Base-by-base conservation (phyloP, 2,797 vertebrate genomes). In the Fundulus diaphanus region DNA sequence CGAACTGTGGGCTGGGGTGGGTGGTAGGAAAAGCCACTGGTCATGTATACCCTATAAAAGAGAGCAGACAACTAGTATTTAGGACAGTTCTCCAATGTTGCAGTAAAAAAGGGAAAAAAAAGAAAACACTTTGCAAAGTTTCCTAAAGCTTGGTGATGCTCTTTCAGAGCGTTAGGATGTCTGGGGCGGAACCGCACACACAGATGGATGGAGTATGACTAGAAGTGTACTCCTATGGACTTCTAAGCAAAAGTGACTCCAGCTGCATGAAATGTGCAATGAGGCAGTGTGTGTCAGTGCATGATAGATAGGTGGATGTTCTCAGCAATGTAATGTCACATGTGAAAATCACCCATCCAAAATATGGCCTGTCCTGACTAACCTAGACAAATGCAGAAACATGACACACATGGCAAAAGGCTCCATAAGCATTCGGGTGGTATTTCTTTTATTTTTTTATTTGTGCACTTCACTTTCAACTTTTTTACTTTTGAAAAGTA, bases 201-300 rank as follows among this genome's bases (percentile, higher is more conserved):
- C 86, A 93, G 93, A 93, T 93, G 88, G 93, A 94, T 93, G 88
- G 82, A 90, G 83, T 89, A 87, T 86, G 90, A 92, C 90, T 87
- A 74, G 83, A 57, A 83, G 88, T 76, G 88, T 73, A 83, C 86
- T 81, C 85, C 86, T 77, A 83, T 84, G 89, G 91, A 93, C 91
- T 92, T 84, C 82, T 80, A 90, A 92, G 91, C 87, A 88, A 90
- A 89, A 87, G 85, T 44, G 85, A 90, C 88, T 86, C 84, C 90
- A 90, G 89, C 90, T 90, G 92, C 89, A 83, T 85, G 81, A 70
- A 70, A 77, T 91, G 93, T 87, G 91, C 92, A 94, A 94, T 93
- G 92, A 94, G 91, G 89, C 90, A 76, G 86, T n/a, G 71, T 71
- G 24, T 88, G 92, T 92, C 92, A 92, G 70, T 35, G 61, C 63